Base-by-base conservation (phyloP, 2,888 invertebrate genomes). In the Brenthis hecate region DNA sequence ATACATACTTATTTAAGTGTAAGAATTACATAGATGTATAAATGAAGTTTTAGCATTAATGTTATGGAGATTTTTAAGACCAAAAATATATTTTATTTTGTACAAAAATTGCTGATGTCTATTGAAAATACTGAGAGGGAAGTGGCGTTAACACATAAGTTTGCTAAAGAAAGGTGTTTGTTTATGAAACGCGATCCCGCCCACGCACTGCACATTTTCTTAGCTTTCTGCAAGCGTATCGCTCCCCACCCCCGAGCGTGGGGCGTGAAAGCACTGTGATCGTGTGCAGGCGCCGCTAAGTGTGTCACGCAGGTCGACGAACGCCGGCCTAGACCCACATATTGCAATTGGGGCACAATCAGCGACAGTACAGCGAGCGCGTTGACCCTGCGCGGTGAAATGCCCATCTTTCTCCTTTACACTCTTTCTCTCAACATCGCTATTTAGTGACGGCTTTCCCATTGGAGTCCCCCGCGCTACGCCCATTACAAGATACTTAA, bases 251-350 rank as follows among this genome's bases (percentile, higher is more conserved):
- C 85, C 77, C 73, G 56, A 23, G 80, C 81, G 80, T 80, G 85
- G 86, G 88, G 87, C 89, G 91, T 89, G 91, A 91, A 91, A 91
- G 91, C 91, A 87, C 88, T 71, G 85, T 84, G 85, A 78, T 78
- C 85, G 84, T 85, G 87, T 88, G 88, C 88, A 84, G 84, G 88
- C 87, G 88, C 85, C 78, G 79, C 83, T 80, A 91, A 91, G 91
- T 93, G 86, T 91, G 92, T 81, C 93, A 87, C 83, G 83, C 88
- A 88, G 92, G 93, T 93, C 92, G 89, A 88, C 89, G 93, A 91
- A 90, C 92, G 92, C 91, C 91, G 93, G 91, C 93, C 93, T 93
- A 93, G 93, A 93, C 93, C 93, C 87, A 93, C 91, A 87, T 93
- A 85, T 78, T 78, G 83, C 88, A 92, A 93, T 93, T 92, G 91